These are phyloP conservation scores for Thamnaconus septentrionalis DNA, from an alignment of 2,113 vertebrate genomes.

Conservation along the genomic window DNA sequence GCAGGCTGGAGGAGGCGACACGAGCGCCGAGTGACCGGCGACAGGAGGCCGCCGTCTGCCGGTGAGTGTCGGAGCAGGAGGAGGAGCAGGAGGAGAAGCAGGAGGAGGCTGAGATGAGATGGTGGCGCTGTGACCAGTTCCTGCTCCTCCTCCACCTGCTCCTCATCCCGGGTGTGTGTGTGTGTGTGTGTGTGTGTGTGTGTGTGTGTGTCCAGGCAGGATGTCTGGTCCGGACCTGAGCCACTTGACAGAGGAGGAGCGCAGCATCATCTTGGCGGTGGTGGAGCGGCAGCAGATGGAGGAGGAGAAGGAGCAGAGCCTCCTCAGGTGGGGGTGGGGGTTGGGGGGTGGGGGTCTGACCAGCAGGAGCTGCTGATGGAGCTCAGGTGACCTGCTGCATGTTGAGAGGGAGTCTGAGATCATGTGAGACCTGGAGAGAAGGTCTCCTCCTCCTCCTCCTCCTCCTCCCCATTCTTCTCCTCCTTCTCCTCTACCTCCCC, in stretches of 20 bases:
- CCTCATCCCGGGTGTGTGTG: too few species aligned
- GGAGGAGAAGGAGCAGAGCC: slow-evolving; percentile 93
- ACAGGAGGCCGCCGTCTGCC: slow-evolving; percentile 39
- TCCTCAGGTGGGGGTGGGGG: slow-evolving; percentile 82
- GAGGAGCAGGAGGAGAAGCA: slow-evolving; percentile 10
- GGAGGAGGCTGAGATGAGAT: background rate
- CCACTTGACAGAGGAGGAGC: slow-evolving; percentile 94
- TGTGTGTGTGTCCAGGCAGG: slow-evolving; percentile 45
- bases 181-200: too few species aligned
- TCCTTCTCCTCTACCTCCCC: too few species aligned
- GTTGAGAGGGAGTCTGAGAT: too few species aligned
- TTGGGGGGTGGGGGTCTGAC: background rate
- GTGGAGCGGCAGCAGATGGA: slow-evolving; percentile 93
- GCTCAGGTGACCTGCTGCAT: too few species aligned
- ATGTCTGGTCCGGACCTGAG: slow-evolving; percentile 94
- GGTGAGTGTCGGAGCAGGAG: slow-evolving; percentile 16
- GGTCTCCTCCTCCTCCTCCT: slow-evolving; percentile 7
- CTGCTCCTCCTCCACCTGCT: too few species aligned
- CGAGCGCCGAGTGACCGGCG: slow-evolving; percentile 51
- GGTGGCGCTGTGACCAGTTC: too few species aligned
- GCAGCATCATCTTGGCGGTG: slow-evolving; percentile 91
- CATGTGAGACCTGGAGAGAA: background rate
- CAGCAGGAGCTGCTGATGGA: background rate
- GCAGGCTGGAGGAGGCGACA: slow-evolving; percentile 50
- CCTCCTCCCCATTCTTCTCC: too few species aligned